phyloP scores from a whole-genome alignment of 2,797 vertebrate species.

The Pyrocephalus nanus region DNA sequence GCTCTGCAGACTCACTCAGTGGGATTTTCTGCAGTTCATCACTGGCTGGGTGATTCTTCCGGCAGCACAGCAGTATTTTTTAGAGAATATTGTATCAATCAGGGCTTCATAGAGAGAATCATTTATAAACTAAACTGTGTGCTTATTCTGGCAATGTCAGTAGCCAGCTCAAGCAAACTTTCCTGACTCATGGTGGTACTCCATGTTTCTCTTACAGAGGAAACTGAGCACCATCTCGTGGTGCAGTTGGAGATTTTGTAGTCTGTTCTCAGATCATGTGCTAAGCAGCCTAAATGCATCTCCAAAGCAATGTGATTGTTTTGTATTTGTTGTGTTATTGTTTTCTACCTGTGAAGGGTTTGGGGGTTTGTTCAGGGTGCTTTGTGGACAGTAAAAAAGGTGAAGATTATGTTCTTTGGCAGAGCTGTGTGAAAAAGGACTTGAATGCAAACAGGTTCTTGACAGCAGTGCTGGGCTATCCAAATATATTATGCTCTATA shows the following conservation, averaged over 20 bases:
- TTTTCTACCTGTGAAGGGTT: background rate
- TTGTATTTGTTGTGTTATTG: background rate
- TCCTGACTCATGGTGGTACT: background rate
- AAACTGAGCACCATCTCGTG: constrained; percentile 44
- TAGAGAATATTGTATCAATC: background rate
- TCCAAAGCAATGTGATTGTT: background rate
- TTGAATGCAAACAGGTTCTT: background rate
- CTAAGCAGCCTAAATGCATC: background rate
- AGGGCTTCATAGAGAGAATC: background rate
- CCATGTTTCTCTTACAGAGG: background rate
- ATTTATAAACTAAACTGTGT: background rate
- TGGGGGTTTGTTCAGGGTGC: background rate
- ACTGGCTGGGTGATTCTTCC: background rate
- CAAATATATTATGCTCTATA: rapidly evolving
- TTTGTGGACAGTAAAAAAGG: background rate
- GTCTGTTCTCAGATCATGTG: background rate
- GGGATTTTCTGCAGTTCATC: background rate
- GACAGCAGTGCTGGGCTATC: background rate
- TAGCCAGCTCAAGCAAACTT: background rate
- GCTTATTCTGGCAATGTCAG: background rate
- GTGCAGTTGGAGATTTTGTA: background rate
- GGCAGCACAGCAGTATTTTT: background rate
- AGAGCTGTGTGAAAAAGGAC: background rate
- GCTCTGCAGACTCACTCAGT: background rate
- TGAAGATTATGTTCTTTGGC: background rate